phyloP scores from a whole-genome alignment of 2,888 invertebrate species.

The Sinhomidia bicolor region DNA sequence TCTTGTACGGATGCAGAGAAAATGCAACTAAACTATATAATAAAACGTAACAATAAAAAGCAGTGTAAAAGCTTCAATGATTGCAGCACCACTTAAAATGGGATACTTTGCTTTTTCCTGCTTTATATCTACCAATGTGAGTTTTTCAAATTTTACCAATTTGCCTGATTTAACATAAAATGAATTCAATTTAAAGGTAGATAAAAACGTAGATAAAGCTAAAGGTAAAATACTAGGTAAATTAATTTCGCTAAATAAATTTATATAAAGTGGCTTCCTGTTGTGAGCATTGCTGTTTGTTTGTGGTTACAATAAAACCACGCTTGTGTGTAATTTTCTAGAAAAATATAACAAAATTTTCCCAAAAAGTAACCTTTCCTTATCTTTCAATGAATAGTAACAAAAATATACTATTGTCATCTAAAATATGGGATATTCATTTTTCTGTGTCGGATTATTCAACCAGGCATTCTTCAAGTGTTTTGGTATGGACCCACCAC shows the following conservation, averaged over 20 bases:
- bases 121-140: too few species aligned
- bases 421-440: conserved; percentile 58
- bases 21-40: background rate
- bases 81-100: too few species aligned
- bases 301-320: conserved; percentile 45
- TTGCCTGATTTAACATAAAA: too few species aligned
- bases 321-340: conserved; percentile 29
- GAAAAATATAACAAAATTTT: conserved; percentile 60
- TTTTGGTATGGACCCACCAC: conserved; percentile 16
- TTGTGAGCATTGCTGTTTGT: background rate
- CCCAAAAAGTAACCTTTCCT: background rate
- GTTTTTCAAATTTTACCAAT: too few species aligned
- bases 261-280: background rate
- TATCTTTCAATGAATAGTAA: background rate
- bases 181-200: background rate
- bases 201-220: background rate
- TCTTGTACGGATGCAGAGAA: background rate
- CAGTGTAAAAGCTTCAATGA: too few species aligned
- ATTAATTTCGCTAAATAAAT: background rate
- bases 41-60: background rate
- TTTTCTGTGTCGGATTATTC: background rate
- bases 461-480: background rate
- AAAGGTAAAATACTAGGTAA: too few species aligned
- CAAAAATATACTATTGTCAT: conserved; percentile 40
- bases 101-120: too few species aligned